Evolutionary conservation across 2,797 vertebrate genomes (phyloP).

Genomic region (Rousettus madagascariensis): DNA sequence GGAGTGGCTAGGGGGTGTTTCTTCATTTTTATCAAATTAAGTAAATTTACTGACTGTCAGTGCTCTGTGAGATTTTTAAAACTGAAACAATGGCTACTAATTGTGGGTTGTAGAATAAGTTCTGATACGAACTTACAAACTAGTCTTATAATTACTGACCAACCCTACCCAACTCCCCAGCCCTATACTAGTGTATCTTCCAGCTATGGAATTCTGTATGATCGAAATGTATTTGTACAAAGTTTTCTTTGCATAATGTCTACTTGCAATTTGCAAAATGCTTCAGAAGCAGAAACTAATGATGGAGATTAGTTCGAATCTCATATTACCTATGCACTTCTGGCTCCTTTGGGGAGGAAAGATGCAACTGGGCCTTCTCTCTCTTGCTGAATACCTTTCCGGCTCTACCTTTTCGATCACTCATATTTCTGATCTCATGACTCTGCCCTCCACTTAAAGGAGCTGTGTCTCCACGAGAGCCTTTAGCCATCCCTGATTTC

Average conservation of each 20-base stretch:
- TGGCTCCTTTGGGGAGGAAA: not conserved
- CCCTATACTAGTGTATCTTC: not conserved
- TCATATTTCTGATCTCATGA: not conserved
- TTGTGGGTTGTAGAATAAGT: not conserved
- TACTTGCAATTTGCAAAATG: slow-evolving; percentile 23
- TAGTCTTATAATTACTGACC: not conserved
- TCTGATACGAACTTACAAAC: not conserved
- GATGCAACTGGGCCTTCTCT: not conserved
- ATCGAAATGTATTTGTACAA: slow-evolving; percentile 25
- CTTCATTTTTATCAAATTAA: not conserved
- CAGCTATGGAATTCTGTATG: not conserved
- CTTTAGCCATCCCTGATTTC: not conserved
- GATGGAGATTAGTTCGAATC: not conserved
- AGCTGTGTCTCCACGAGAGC: not conserved
- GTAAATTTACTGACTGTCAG: not conserved
- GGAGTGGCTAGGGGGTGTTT: not conserved
- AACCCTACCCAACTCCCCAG: not conserved
- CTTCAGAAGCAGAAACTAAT: not conserved
- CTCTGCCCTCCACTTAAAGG: not conserved
- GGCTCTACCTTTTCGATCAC: not conserved
- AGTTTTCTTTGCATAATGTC: not conserved
- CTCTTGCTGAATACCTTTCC: not conserved
- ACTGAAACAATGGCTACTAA: not conserved
- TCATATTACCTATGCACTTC: not conserved
- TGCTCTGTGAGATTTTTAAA: not conserved